phyloP scores from a whole-genome alignment of 2,888 invertebrate species.

The Acheta domesticus region DNA sequence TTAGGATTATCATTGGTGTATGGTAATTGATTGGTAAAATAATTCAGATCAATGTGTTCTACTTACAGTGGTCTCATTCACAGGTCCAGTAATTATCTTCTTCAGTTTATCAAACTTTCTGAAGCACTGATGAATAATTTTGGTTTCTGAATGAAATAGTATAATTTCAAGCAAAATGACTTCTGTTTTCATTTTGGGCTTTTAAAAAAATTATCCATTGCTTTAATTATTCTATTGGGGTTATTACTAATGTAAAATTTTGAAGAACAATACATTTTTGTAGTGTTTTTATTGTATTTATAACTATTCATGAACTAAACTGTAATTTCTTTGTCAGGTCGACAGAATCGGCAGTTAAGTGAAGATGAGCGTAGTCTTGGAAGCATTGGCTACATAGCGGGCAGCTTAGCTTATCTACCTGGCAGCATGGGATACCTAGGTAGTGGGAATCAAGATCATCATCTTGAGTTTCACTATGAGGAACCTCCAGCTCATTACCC shows the following conservation, averaged over 20 bases:
- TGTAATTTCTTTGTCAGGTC: slow-evolving; percentile 45
- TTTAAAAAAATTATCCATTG: too few relatives aligned
- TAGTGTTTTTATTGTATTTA: background rate
- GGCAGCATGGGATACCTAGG: slow-evolving; percentile 71
- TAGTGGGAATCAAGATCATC: slow-evolving; percentile 52
- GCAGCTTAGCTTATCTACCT: slow-evolving; percentile 47
- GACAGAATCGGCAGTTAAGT: slow-evolving; percentile 61
- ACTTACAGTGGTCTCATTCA: too few relatives aligned
- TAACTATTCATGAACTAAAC: background rate
- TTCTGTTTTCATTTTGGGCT: too few relatives aligned
- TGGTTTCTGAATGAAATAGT: too few relatives aligned
- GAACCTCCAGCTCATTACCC: slow-evolving; percentile 66
- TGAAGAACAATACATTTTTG: background rate
- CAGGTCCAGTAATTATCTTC: too few relatives aligned
- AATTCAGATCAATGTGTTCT: too few relatives aligned
- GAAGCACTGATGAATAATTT: too few relatives aligned
- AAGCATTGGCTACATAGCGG: slow-evolving; percentile 71
- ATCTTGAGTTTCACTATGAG: slow-evolving; percentile 49
- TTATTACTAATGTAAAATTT: background rate
- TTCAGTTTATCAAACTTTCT: too few relatives aligned
- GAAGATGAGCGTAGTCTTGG: slow-evolving; percentile 76
- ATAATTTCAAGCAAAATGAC: too few relatives aligned
- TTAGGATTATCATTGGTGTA: too few relatives aligned
- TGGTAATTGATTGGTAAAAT: too few relatives aligned
- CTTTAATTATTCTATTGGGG: background rate